A percentile compares a stretch with the other conserved stretches of the same genome.
These are phyloP conservation scores for Hypanus sabinus DNA, from an alignment of 2,113 vertebrate genomes.

Conservation along the genomic window DNA sequence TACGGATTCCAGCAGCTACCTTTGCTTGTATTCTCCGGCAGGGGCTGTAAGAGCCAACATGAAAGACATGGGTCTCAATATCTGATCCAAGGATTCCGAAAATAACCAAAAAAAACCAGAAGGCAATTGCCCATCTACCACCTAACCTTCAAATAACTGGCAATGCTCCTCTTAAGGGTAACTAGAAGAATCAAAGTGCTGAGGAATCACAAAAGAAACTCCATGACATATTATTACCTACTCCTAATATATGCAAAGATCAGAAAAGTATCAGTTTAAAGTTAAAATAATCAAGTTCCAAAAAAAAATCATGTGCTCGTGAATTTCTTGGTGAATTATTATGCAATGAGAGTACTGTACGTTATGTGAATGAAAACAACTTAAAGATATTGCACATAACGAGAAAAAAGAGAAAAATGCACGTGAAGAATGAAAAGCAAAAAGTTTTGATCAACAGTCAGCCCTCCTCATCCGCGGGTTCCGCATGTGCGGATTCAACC, in stretches of 20 bases:
- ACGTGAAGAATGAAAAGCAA: no score
- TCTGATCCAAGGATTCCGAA: background rate
- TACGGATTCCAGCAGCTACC: conserved; percentile 55
- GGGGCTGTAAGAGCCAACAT: conserved; percentile 46
- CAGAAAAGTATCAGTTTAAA: background rate
- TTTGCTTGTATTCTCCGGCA: conserved; percentile 54
- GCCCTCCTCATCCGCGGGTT: no score
- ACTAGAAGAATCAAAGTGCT: background rate
- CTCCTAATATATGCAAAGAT: background rate
- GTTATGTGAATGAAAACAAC: background rate
- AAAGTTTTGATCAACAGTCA: no score
- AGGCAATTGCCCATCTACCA: background rate
- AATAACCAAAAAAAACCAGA: background rate
- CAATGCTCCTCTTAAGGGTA: background rate
- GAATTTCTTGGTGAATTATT: background rate
- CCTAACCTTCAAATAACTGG: background rate
- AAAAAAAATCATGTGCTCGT: background rate
- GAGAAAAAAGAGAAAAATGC: no score
- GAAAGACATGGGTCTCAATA: conserved; percentile 5
- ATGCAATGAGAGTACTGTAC: background rate
- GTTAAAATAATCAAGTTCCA: background rate
- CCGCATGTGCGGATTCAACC: no score
- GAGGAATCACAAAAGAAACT: background rate
- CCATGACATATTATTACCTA: background rate
- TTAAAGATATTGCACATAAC: background rate